A percentile compares a stretch with the other conserved stretches of the same genome.
Evolutionary conservation across 2,797 vertebrate species (phyloP).

Genomic region (Chiroxiphia lanceolata): DNA sequence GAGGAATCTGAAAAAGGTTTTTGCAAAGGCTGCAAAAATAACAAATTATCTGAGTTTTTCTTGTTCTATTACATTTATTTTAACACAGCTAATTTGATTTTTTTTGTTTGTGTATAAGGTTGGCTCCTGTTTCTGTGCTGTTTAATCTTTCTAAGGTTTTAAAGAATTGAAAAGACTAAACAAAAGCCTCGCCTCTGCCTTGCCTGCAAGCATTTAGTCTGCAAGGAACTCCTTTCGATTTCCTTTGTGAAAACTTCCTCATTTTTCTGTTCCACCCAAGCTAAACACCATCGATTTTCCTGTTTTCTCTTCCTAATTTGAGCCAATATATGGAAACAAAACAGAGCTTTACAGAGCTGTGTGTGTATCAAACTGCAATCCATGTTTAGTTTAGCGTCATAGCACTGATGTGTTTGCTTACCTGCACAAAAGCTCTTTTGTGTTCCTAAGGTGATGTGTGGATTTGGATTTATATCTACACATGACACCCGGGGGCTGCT

Average conservation of each 20-base stretch:
- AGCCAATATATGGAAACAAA: neutral
- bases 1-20: neutral
- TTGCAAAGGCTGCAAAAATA: neutral
- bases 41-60: neutral
- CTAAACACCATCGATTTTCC: neutral
- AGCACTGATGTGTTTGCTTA: neutral
- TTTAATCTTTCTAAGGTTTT: neutral
- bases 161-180: neutral
- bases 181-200: neutral
- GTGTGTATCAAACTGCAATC: neutral
- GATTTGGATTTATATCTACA: neutral
- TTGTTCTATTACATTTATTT: neutral
- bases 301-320: neutral
- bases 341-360: neutral
- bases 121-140: neutral
- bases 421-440: neutral
- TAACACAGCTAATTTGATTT: neutral
- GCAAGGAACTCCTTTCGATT: neutral
- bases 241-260: neutral
- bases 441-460: neutral
- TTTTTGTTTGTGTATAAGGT: neutral
- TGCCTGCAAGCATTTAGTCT: fast-evolving
- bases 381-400: fast-evolving
- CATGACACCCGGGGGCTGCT: fast-evolving
- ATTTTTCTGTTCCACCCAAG: neutral